Evolutionary conservation across 1,140 invertebrate genomes (phyloP).

Genomic region (Stenopsyche tienmushanensis): DNA sequence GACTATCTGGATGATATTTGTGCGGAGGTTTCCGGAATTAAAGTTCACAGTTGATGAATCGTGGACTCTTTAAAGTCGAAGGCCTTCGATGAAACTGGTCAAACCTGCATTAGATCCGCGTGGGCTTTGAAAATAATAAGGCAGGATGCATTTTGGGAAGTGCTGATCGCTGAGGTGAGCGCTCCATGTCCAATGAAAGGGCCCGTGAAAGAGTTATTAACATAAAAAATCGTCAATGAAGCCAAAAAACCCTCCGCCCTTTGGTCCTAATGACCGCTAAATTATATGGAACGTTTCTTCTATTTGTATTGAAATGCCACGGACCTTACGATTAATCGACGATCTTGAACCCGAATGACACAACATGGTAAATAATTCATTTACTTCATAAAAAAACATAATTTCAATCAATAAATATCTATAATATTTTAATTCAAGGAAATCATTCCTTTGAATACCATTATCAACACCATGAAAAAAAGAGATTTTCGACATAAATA

Average conservation of each 20-base stretch:
- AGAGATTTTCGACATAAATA: too few relatives aligned
- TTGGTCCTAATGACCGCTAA: conserved; percentile 35
- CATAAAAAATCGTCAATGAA: conserved; percentile 40
- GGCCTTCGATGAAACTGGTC: too few relatives aligned
- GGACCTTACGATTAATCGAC: neutral
- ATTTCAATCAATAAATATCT: neutral
- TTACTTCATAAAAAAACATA: too few relatives aligned
- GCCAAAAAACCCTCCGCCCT: conserved; percentile 13
- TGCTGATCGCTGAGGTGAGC: neutral
- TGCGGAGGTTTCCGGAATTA: too few relatives aligned
- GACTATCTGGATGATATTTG: too few relatives aligned
- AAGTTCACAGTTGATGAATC: too few relatives aligned
- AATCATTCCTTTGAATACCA: too few relatives aligned
- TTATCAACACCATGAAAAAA: too few relatives aligned
- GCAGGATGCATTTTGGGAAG: neutral
- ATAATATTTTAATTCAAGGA: neutral
- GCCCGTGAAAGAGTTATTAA: conserved; percentile 40
- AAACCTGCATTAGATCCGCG: too few relatives aligned
- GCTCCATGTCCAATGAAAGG: conserved; percentile 31
- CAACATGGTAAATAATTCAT: too few relatives aligned
- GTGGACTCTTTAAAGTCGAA: too few relatives aligned
- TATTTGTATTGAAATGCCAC: conserved; percentile 29
- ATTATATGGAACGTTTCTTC: conserved; percentile 39
- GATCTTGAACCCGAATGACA: neutral
- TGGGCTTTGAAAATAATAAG: neutral